Evolutionary conservation across 2,888 invertebrate genomes (phyloP), one percentile per base, ranked within the genome.

Genomic region (Ormyrus thymus): DNA sequence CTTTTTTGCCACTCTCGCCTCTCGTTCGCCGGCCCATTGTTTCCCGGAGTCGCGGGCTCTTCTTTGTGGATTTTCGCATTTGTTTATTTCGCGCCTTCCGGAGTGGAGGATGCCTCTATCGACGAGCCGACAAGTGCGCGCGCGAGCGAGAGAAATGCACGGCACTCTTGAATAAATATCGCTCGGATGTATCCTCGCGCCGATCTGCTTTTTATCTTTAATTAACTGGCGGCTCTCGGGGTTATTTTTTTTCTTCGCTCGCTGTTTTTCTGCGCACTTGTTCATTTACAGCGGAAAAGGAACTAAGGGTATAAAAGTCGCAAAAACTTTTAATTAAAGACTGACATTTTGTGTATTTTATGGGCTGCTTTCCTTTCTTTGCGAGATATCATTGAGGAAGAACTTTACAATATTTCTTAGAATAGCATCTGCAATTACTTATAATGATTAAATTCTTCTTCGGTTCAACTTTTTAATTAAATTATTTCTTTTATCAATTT

Each of bases 271-370:
- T 51, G 56, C 8, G n/a, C 56, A 43, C 46, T 45, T 56, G 29
- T 78, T 73, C 62, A 68, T 68, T 78, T 45, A 43, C 64, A 50
- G 43, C 1, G n/a, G n/a, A 58, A 55, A 68, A 73, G 11, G 43
- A 11, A 13, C 53, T 7, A 50, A 48, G 46, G 9, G 15, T n/a
- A 13, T 13, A 51, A 70, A 9, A 53, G 15, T 11, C 46, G 62
- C 46, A 62, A 55, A 78, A 69, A 69, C 55, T 78, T 78, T 78
- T 78, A 73, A 78, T 78, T 73, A 68, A 73, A 73, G 55, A 55
- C 53, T 7, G 45, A 7, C 45, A 51, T 55, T 56, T 50, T 56
- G n/a, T 43, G 51, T 29, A 29, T 29, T 29, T 29, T 29, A 29
- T 4, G 29, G 29, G 29, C 29, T 29, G 3, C 29, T 29, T 29